Percentiles rank a stretch among this genome's conserved stretches.
These are phyloP conservation scores for Trissonchulus latispiculum DNA, from an alignment of 2,888 invertebrate species.

Conservation along the genomic window DNA sequence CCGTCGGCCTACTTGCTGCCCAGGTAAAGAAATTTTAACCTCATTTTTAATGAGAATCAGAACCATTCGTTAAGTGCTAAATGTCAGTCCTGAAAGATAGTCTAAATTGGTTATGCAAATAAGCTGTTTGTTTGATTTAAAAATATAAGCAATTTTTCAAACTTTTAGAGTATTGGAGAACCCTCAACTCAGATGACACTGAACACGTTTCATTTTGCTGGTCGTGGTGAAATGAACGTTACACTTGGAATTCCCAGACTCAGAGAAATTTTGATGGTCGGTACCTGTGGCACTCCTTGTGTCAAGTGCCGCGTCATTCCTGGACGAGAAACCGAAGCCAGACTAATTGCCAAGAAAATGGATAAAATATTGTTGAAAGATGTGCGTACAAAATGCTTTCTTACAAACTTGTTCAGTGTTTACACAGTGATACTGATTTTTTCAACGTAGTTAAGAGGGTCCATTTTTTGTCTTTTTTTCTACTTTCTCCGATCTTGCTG, in stretches of 20 bases:
- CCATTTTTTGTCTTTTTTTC: no score
- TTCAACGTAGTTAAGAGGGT: no score
- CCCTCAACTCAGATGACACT: constrained; percentile 99
- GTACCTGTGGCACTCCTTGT: constrained; percentile 43
- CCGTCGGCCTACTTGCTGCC: constrained; percentile 88
- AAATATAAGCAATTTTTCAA: no score
- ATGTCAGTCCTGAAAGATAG: no score
- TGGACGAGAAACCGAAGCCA: neutral
- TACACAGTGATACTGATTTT: no score
- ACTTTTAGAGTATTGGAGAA: constrained; percentile 63
- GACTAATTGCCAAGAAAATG: neutral
- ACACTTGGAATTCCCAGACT: constrained; percentile 97
- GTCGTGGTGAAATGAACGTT: constrained; percentile 99
- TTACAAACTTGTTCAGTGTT: no score
- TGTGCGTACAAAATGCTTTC: no score
- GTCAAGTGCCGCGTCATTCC: neutral
- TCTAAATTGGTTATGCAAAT: no score
- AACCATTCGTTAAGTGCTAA: no score
- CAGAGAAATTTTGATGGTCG: constrained; percentile 88
- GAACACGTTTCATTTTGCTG: constrained; percentile 99
- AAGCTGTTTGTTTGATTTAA: no score
- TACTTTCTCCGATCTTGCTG: no score
- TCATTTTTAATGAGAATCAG: no score
- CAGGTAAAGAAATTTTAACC: constrained; percentile 51
- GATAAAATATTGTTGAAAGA: constrained; percentile 16